phyloP scores from a whole-genome alignment of 92 coral and sea anemone species.

The Epizoanthus scotinus region DNA sequence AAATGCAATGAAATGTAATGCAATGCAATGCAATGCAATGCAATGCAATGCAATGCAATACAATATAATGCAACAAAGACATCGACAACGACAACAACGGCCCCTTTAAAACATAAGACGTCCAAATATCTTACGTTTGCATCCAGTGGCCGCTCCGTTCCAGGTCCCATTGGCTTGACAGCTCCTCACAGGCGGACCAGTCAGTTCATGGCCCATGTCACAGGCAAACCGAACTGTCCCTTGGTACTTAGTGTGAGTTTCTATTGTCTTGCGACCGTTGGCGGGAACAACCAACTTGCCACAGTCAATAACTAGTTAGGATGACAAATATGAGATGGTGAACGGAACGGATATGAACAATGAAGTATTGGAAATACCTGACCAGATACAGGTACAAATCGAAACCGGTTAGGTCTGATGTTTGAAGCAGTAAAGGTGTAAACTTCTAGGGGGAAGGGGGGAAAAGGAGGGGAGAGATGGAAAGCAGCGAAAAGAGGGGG shows the following conservation, averaged over 20 bases:
- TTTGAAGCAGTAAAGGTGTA: no score
- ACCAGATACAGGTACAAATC: no score
- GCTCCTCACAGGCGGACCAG: conserved; percentile 41
- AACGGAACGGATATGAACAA: no score
- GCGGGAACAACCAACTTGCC: conserved; percentile 41
- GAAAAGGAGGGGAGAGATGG: no score
- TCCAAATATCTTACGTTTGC: conserved; percentile 36
- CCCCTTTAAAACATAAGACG: neutral
- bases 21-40: no score
- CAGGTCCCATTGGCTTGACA: conserved; percentile 49
- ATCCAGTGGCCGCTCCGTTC: conserved; percentile 44
- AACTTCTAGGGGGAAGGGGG: no score
- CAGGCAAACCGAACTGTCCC: conserved; percentile 42
- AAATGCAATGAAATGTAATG: no score
- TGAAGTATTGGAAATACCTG: no score
- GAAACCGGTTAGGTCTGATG: no score
- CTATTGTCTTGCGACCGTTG: conserved; percentile 36
- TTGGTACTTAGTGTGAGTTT: conserved; percentile 39
- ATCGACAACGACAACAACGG: no score
- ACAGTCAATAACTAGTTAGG: conserved; percentile 45
- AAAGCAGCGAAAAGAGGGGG: no score
- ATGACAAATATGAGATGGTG: no score
- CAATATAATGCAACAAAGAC: neutral
- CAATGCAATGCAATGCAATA: neutral
- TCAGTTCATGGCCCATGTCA: conserved; percentile 48